Conservation (phyloP, 2,888 invertebrate genomes). For the Meganola albula region DNA sequence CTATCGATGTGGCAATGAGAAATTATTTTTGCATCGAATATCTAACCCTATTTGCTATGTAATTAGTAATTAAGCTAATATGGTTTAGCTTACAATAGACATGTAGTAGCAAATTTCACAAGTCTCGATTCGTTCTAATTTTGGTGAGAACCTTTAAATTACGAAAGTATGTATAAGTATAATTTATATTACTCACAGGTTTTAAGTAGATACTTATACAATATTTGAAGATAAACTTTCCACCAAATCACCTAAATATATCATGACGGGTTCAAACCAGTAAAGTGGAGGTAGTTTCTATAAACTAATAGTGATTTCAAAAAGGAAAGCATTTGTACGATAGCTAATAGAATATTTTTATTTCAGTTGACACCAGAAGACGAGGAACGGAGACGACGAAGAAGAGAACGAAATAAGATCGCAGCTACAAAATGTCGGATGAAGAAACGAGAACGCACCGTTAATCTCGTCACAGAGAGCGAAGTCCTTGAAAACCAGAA, state of each 20-base stretch:
- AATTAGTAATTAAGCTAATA: too few relatives aligned
- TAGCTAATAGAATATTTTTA: conserved; percentile 4
- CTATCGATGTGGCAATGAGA: conserved; percentile 44
- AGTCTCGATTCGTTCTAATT: too few relatives aligned
- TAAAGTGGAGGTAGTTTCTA: too few relatives aligned
- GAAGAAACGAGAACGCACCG: conserved; percentile 94
- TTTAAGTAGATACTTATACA: not conserved
- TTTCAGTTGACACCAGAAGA: conserved; percentile 91
- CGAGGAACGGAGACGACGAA: conserved; percentile 89
- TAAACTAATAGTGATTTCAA: too few relatives aligned
- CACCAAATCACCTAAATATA: not conserved
- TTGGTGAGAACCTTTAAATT: too few relatives aligned
- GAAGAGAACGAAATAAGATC: conserved; percentile 95
- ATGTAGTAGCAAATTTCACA: too few relatives aligned
- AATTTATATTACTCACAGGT: not conserved
- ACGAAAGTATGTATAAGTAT: too few relatives aligned
- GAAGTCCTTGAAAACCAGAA: conserved; percentile 91
- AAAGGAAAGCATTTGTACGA: too few relatives aligned
- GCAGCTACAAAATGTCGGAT: conserved; percentile 96
- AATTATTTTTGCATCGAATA: conserved; percentile 36
- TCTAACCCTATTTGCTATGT: too few relatives aligned
- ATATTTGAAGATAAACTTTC: not conserved
- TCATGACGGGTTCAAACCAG: not conserved
- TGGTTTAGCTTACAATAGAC: too few relatives aligned
- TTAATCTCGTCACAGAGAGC: conserved; percentile 90